These are phyloP conservation scores for Piscicola geometra DNA, from an alignment of 2,888 invertebrate species.

Conservation along the genomic window DNA sequence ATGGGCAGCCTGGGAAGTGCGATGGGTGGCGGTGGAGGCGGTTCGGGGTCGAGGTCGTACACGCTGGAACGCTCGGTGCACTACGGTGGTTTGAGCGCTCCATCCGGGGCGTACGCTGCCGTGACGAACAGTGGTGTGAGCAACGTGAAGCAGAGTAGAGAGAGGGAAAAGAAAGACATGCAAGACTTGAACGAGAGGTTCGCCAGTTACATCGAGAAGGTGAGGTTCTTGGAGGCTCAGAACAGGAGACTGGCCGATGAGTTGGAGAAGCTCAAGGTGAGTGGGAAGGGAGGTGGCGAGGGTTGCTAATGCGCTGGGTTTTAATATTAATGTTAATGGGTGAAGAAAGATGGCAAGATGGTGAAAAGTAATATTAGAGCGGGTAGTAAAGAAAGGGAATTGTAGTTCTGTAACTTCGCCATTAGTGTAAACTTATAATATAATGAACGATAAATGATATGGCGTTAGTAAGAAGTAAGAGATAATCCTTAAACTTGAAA, in stretches of 20 bases:
- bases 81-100: conserved; percentile 9
- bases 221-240: conserved; percentile 56
- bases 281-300: conserved; percentile 44
- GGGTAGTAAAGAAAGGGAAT: too few relatives aligned
- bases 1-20: conserved; percentile 32
- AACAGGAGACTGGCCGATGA: conserved; percentile 55
- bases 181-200: conserved; percentile 60
- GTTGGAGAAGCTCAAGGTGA: conserved; percentile 49
- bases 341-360: too few relatives aligned
- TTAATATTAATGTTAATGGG: too few relatives aligned
- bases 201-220: conserved; percentile 60
- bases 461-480: too few relatives aligned
- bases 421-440: too few relatives aligned
- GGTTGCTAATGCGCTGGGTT: too few relatives aligned
- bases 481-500: too few relatives aligned
- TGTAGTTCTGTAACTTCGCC: too few relatives aligned
- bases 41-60: conserved; percentile 55
- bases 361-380: too few relatives aligned
- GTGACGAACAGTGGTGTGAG: conserved; percentile 52
- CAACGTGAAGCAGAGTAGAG: conserved; percentile 55
- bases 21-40: conserved; percentile 1
- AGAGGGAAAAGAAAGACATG: conserved; percentile 60
- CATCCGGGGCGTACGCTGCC: conserved; percentile 47
- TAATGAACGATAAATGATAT: too few relatives aligned
- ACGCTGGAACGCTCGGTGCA: conserved; percentile 44